Evolutionary conservation across 2,888 invertebrate species (phyloP).

Genomic region (Drosophila austrosaltans): DNA sequence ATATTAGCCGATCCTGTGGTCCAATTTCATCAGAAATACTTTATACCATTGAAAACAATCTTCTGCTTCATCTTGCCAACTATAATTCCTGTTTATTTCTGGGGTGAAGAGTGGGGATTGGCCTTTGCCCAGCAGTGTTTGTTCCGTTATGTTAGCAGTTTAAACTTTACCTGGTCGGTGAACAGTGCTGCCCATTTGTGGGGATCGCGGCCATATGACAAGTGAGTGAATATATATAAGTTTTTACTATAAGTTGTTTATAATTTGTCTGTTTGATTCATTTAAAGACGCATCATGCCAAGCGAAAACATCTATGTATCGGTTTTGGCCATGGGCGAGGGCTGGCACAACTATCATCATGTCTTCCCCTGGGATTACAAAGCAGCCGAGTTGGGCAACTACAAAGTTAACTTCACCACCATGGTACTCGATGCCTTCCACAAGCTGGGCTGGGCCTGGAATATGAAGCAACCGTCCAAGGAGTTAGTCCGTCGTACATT

Average conservation of each 20-base stretch:
- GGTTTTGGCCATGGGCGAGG: conserved; percentile 90
- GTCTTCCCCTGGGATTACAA: conserved; percentile 97
- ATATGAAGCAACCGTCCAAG: conserved; percentile 87
- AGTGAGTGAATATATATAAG: conserved; percentile 83
- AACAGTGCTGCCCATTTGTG: conserved; percentile 94
- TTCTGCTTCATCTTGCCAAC: conserved; percentile 90
- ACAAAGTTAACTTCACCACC: conserved; percentile 88
- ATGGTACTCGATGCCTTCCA: conserved; percentile 88
- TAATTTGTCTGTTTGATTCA: conserved; percentile 1
- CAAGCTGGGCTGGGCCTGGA: conserved; percentile 90
- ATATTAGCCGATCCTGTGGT: conserved; percentile 90
- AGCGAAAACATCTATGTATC: conserved; percentile 90
- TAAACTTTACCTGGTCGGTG: conserved; percentile 95
- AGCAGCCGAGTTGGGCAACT: conserved; percentile 91
- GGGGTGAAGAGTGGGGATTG: conserved; percentile 88
- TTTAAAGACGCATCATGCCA: conserved; percentile 89
- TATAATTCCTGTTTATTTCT: conserved; percentile 87
- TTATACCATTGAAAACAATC: conserved; percentile 87
- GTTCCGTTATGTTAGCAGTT: conserved; percentile 88
- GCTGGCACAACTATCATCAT: conserved; percentile 98
- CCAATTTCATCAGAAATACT: conserved; percentile 90
- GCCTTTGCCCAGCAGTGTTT: conserved; percentile 88
- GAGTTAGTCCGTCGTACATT: conserved; percentile 86
- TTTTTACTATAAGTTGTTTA: conserved; percentile 32
- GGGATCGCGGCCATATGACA: conserved; percentile 90